These are phyloP conservation scores for Podargus strigoides DNA, from an alignment of 2,797 vertebrate species.

Conservation along the genomic window DNA sequence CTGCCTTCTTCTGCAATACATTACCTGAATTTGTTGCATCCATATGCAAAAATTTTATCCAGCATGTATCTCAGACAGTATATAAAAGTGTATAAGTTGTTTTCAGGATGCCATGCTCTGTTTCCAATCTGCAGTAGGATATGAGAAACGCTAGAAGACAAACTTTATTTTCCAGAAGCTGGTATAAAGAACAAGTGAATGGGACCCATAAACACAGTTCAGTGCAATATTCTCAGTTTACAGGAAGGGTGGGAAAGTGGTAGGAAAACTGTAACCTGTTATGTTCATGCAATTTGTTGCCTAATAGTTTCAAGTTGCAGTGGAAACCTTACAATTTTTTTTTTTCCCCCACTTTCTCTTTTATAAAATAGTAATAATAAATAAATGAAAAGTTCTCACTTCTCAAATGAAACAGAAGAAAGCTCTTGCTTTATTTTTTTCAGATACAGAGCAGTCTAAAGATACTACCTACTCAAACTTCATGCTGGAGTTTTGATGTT, in stretches of 20 bases:
- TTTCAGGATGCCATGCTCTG: neutral
- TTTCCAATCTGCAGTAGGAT: neutral
- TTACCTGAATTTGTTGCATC: neutral
- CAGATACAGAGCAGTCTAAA: neutral
- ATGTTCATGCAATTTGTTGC: neutral
- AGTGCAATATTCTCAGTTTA: neutral
- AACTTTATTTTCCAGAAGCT: neutral
- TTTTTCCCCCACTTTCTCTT: neutral
- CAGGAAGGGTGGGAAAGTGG: neutral
- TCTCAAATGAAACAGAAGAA: neutral
- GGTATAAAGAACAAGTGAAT: neutral
- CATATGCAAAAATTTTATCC: neutral
- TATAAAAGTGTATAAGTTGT: fast-evolving
- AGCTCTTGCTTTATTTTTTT: neutral
- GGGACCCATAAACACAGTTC: neutral
- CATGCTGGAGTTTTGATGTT: neutral
- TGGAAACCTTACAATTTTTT: neutral
- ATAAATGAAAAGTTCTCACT: neutral
- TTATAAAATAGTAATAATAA: neutral
- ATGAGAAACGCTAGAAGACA: neutral
- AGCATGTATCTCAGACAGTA: neutral
- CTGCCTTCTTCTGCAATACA: neutral
- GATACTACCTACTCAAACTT: neutral
- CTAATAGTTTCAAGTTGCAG: neutral
- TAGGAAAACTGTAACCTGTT: neutral